Evolutionary conservation across 2,797 vertebrate species (phyloP).

Genomic region (Nasua narica): DNA sequence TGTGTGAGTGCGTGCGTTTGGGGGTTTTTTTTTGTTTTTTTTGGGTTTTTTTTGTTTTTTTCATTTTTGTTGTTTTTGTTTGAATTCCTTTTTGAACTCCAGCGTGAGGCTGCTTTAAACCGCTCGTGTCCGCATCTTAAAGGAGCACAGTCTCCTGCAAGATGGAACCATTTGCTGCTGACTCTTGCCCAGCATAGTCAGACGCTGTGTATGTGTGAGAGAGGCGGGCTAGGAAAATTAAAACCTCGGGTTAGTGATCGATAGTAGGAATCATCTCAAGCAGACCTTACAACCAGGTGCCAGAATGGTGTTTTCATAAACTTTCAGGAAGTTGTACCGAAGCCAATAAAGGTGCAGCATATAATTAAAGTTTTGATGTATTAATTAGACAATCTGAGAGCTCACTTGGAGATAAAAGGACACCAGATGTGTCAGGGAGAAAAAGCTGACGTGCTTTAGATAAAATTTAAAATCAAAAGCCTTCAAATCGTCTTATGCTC

Average conservation of each 20-base stretch:
- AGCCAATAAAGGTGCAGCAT: slow-evolving; percentile 79
- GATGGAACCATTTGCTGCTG: neutral
- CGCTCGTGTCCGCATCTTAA: neutral
- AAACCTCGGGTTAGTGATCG: neutral
- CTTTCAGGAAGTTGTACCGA: slow-evolving; percentile 74
- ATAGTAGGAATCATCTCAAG: slow-evolving; percentile 30
- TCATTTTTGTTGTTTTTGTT: neutral
- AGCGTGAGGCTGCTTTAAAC: neutral
- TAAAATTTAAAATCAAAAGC: slow-evolving; percentile 86
- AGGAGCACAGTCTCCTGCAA: neutral
- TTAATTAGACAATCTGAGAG: slow-evolving; percentile 86
- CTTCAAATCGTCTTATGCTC: slow-evolving; percentile 80
- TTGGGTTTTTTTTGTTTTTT: neutral
- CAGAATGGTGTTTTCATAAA: slow-evolving; percentile 26
- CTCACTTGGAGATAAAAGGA: slow-evolving; percentile 86
- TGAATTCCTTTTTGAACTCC: neutral
- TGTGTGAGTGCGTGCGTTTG: no score
- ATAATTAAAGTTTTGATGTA: slow-evolving; percentile 85
- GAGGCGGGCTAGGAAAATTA: neutral
- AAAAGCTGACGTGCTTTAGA: slow-evolving; percentile 81
- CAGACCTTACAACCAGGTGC: neutral
- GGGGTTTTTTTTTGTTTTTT: no score
- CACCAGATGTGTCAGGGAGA: slow-evolving; percentile 83
- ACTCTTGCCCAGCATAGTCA: neutral
- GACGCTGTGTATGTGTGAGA: neutral